Evolutionary conservation across 2,888 invertebrate genomes (phyloP), one percentile per base, ranked within the genome.

Genomic region (Oscheius myriophilus): DNA sequence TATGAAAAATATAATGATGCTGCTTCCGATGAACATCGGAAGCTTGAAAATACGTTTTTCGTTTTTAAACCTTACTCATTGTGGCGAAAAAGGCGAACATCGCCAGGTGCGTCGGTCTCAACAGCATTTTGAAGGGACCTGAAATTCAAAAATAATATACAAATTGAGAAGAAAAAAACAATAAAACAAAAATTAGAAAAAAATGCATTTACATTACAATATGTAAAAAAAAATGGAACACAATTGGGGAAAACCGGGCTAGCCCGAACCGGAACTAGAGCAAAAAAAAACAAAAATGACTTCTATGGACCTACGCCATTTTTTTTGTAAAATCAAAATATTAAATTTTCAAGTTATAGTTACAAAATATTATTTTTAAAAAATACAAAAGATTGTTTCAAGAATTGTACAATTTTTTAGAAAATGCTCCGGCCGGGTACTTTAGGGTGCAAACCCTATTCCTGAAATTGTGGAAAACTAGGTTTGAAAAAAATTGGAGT

Each of bases 21-120:
- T n/a, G n/a, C n/a, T n/a, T n/a, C n/a, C n/a, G n/a, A n/a, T n/a
- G n/a, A n/a, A n/a, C n/a, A n/a, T n/a, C n/a, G n/a, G 33, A 33
- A 33, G 33, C 3, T 9, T 33, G 33, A 33, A 33, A 33, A 33
- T n/a, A n/a, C n/a, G n/a, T 7, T 55, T 11, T 55, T 51, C 11
- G 26, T n/a, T 41, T 33, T 39, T 51, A 12, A 41, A 46, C 45
- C 61, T 51, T 4, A 61, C 61, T 33, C 7, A n/a, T 14, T n/a
- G 25, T n/a, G 3, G 39, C n/a, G 26, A 61, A 61, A 61, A 61
- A 61, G 46, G 46, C 61, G 45, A 46, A 46, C 14, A 61, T 26
- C 12, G 61, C 61, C 9, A 61, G 39, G 49, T 61, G 61, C 33
- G 61, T 61, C 49, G 61, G 61, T 61, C 61, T 46, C 33, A 61